Base-by-base conservation (phyloP, 2,113 vertebrate species). In the Takifugu bimaculatus region DNA sequence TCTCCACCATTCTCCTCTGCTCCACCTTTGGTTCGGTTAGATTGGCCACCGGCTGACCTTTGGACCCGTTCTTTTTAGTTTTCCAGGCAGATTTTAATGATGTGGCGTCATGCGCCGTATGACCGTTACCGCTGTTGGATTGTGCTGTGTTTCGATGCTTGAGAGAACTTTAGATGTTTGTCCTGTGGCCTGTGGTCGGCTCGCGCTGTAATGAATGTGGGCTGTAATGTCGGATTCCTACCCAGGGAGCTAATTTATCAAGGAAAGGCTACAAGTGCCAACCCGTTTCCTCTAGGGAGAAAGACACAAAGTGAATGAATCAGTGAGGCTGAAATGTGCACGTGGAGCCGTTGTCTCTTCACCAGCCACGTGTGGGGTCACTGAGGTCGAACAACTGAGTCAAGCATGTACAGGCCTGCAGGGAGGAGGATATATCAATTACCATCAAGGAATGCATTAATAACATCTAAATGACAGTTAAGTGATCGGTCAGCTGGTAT, bases 231-330 rank as follows among this genome's bases (percentile, higher is more conserved):
- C 75, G 67, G 65, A 68, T 54, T 57, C 65, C 82, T 65, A 75
- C 62, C 76, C 27, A 54, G 72, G 74, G 80, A 83, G 65, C 75
- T 82, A 72, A 85, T 86, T 88, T 75, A 85, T 87, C 83, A 87
- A 68, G 50, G 35, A 84, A 83, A 85, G 80, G 82, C 71, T 78
- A 79, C 60, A 56, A 69, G 75, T 84, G 85, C 79, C 81, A 76
- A 75, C 69, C 45, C 44, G 64, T 86, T 86, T 85, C 48, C 79
- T 65, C 32, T 3, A 14, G 78, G 78, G 79, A 77, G 65, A 52
- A 50, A 68, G 75, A 68, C 73, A 66, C 68, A 79, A 71, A 66
- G 74, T 44, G 26, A 79, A 85, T 20, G 71, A 74, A 62, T 77
- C 75, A 79, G 65, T 71, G 58, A 54, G 57, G 68, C 52, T 55